A percentile compares a stretch with the other conserved stretches of the same genome.
Evolutionary conservation across 2,113 vertebrate genomes (phyloP).

Genomic region (Thermophis baileyi): DNA sequence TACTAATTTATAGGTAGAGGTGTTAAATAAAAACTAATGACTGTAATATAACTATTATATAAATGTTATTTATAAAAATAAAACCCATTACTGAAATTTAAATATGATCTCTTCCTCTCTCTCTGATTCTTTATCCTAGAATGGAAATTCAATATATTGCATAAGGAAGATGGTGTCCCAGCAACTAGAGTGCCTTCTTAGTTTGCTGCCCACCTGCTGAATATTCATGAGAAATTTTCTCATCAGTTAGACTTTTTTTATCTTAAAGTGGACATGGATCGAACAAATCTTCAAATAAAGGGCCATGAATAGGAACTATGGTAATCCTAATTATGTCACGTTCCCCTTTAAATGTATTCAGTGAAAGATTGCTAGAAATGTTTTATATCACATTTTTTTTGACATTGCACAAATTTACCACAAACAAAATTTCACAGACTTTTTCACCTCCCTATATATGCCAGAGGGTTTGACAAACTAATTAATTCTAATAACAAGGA

Average conservation of each 20-base stretch:
- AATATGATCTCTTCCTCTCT: neutral
- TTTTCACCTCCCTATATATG: neutral
- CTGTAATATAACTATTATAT: neutral
- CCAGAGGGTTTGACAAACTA: neutral
- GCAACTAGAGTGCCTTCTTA: no score
- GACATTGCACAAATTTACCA: neutral
- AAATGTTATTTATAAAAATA: neutral
- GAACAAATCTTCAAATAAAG: neutral
- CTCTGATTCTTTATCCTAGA: neutral
- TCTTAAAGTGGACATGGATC: neutral
- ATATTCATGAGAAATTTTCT: neutral
- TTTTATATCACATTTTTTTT: neutral
- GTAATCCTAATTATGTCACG: neutral
- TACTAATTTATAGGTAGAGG: neutral
- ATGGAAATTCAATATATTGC: neutral
- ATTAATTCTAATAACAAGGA: neutral
- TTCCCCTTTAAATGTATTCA: neutral
- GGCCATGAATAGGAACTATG: neutral
- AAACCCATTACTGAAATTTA: neutral
- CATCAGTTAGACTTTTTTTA: neutral
- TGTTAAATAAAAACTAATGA: neutral
- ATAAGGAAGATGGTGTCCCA: neutral
- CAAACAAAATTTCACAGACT: neutral
- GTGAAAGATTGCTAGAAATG: neutral
- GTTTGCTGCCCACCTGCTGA: neutral